phyloP scores from a whole-genome alignment of 2,888 invertebrate species.

The Hydriomena furcata region DNA sequence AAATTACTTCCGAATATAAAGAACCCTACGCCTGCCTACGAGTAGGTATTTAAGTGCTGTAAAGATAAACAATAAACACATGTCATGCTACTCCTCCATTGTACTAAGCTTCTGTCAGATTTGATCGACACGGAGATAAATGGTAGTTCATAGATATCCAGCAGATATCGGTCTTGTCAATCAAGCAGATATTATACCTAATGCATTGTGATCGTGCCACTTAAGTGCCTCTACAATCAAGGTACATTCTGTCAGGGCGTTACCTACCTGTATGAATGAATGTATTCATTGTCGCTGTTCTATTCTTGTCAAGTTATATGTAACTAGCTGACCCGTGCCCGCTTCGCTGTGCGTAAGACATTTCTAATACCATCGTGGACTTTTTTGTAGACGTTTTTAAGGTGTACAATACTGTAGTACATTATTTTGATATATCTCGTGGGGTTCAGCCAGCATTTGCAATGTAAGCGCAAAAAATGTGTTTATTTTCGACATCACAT shows the following conservation, averaged over 20 bases:
- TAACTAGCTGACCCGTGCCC: too few relatives aligned
- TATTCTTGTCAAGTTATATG: too few relatives aligned
- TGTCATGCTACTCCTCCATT: constrained; percentile 28
- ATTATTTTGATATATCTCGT: too few relatives aligned
- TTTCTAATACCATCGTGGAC: too few relatives aligned
- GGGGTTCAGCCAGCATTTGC: too few relatives aligned
- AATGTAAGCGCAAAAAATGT: too few relatives aligned
- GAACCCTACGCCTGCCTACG: constrained; percentile 9
- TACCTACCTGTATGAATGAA: constrained; percentile 9
- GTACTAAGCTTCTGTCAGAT: constrained; percentile 38
- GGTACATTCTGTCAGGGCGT: constrained; percentile 14
- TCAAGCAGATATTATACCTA: constrained; percentile 53
- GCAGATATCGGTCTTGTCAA: constrained; percentile 55
- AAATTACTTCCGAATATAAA: constrained; percentile 1
- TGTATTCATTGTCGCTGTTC: constrained; percentile 19
- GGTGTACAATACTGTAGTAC: too few relatives aligned
- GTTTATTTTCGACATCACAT: too few relatives aligned
- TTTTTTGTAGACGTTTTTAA: too few relatives aligned
- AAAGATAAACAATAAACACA: constrained; percentile 25
- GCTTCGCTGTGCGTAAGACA: too few relatives aligned
- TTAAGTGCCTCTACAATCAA: constrained; percentile 41
- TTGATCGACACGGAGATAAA: constrained; percentile 59
- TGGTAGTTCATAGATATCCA: constrained; percentile 49
- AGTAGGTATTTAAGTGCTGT: too few relatives aligned
- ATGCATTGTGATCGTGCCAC: constrained; percentile 55